Percentiles rank a stretch among this genome's conserved stretches.
These are phyloP conservation scores for Cepaea hortensis DNA, from an alignment of 2,888 invertebrate genomes.

Conservation along the genomic window DNA sequence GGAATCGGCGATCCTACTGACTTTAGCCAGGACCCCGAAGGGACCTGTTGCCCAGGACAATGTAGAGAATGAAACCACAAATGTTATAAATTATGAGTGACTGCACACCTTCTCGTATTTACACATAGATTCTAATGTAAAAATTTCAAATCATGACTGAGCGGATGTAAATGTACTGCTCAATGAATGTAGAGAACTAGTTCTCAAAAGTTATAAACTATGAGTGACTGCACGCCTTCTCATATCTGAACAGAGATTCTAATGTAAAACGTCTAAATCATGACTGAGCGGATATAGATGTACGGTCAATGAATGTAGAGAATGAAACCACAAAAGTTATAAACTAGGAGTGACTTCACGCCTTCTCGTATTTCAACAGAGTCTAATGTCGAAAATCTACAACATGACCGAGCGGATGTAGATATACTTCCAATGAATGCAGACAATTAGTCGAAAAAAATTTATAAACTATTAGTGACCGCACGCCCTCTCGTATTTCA, in stretches of 20 bases:
- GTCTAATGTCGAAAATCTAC: too few species aligned
- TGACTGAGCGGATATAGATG: too few species aligned
- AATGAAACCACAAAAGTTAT: too few species aligned
- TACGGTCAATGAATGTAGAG: too few species aligned
- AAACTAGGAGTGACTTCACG: background rate
- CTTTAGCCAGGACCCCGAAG: too few species aligned
- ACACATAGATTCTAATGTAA: background rate
- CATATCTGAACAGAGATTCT: background rate
- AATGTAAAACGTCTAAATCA: background rate
- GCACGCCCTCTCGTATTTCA: background rate
- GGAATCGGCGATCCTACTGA: too few species aligned
- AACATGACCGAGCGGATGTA: too few species aligned
- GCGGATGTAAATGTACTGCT: too few species aligned
- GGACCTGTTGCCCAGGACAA: too few species aligned
- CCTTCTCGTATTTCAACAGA: too few species aligned
- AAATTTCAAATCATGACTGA: background rate
- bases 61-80: background rate
- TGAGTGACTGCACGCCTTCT: background rate
- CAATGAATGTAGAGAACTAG: background rate
- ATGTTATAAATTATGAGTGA: background rate
- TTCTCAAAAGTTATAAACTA: background rate
- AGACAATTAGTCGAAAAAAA: too few species aligned
- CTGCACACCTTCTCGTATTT: background rate
- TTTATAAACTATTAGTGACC: background rate
- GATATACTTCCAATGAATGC: too few species aligned